Evolutionary conservation across 2,797 vertebrate species (phyloP).

Genomic region (Diglossa cyanea): DNA sequence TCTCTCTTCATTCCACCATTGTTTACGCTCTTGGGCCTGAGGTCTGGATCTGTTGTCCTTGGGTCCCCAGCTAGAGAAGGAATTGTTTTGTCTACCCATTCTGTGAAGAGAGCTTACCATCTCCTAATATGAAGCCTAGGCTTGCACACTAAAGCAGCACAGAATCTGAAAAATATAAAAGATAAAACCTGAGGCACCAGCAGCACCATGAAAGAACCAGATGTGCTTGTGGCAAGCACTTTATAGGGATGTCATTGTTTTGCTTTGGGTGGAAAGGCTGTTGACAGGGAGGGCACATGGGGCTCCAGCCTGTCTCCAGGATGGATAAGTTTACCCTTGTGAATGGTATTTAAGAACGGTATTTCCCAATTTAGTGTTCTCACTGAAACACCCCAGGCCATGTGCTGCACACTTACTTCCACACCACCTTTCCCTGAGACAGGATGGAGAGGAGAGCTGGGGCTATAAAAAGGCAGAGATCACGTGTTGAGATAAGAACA

Average conservation of each 20-base stretch:
- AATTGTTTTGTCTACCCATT: rapidly evolving
- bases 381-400: background rate
- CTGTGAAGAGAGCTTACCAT: too few species aligned
- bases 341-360: background rate
- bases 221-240: too few species aligned
- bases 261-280: background rate
- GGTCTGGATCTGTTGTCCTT: too few species aligned
- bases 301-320: background rate
- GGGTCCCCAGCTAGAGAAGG: too few species aligned
- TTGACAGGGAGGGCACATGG: background rate
- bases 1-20: too few species aligned
- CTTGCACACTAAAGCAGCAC: too few species aligned
- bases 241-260: background rate
- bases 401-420: background rate
- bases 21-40: too few species aligned
- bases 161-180: too few species aligned
- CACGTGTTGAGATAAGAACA: rapidly evolving
- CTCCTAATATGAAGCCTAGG: too few species aligned
- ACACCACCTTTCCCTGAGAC: background rate
- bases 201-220: too few species aligned
- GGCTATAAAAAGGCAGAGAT: background rate
- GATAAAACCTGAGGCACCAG: too few species aligned
- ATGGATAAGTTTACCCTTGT: background rate
- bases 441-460: background rate
- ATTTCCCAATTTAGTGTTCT: background rate